A percentile compares a stretch with the other conserved stretches of the same genome.
These are phyloP conservation scores for Lycorma delicatula DNA, from an alignment of 1,140 invertebrate genomes.

Conservation along the genomic window DNA sequence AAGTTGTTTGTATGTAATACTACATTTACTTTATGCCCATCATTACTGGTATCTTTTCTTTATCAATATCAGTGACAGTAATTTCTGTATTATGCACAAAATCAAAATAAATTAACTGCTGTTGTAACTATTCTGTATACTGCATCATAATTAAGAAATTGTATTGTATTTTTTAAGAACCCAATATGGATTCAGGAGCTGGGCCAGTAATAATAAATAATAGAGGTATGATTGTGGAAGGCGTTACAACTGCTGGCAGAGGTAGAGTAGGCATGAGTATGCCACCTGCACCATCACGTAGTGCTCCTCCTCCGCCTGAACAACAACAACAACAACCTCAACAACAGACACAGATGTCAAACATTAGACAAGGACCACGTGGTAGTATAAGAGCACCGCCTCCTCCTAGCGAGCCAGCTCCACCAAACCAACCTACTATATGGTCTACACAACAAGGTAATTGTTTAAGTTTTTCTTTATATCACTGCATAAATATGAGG, in stretches of 20 bases:
- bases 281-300: slow-evolving; percentile 3
- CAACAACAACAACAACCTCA: neutral
- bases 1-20: too few species aligned
- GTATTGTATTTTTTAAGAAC: too few species aligned
- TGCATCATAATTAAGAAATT: too few species aligned
- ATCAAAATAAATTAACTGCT: too few species aligned
- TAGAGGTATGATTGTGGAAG: too few species aligned
- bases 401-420: slow-evolving; percentile 9
- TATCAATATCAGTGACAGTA: too few species aligned
- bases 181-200: too few species aligned
- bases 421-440: slow-evolving; percentile 11
- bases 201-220: too few species aligned
- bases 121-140: too few species aligned
- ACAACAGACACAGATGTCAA: neutral
- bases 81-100: too few species aligned
- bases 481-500: neutral
- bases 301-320: neutral
- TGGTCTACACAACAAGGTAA: neutral
- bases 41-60: too few species aligned
- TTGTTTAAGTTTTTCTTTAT: neutral
- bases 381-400: slow-evolving; percentile 6
- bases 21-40: too few species aligned
- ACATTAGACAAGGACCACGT: neutral
- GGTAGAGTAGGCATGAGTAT: neutral
- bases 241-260: neutral